phyloP scores from a whole-genome alignment of 2,797 vertebrate genomes.

The Falco columbarius region DNA sequence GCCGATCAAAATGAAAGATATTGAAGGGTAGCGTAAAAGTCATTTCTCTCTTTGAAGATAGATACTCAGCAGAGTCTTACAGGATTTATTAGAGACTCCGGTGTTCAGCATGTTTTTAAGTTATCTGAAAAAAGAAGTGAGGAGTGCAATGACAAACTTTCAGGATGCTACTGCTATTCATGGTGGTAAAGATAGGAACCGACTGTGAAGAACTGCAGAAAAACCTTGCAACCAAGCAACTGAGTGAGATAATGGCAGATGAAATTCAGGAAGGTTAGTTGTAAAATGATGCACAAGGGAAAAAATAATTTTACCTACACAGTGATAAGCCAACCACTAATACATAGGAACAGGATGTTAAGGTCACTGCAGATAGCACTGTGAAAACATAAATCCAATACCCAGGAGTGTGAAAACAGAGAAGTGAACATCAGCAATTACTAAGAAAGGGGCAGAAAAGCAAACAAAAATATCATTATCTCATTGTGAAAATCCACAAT shows the following conservation, averaged over 20 bases:
- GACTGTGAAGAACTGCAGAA: neutral
- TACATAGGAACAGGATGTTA: neutral
- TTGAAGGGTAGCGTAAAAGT: neutral
- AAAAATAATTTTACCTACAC: conserved; percentile 1
- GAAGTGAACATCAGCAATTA: neutral
- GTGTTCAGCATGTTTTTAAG: neutral
- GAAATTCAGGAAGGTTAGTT: neutral
- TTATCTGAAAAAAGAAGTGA: neutral
- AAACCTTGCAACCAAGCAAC: neutral
- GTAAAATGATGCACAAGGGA: neutral
- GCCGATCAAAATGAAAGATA: conserved; percentile 20
- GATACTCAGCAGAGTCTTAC: neutral
- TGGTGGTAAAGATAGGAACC: neutral
- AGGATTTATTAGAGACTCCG: neutral
- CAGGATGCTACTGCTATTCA: neutral
- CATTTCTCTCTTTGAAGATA: neutral
- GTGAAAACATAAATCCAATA: neutral
- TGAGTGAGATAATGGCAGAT: conserved; percentile 29
- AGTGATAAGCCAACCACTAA: conserved; percentile 12
- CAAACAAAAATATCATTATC: neutral
- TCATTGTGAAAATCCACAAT: neutral
- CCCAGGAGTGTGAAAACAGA: neutral
- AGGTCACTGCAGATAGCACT: neutral
- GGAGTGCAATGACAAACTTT: conserved; percentile 22
- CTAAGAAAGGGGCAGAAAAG: neutral